Evolutionary conservation across 1,140 invertebrate genomes (phyloP).

Genomic region (Cecropterus lyciades): DNA sequence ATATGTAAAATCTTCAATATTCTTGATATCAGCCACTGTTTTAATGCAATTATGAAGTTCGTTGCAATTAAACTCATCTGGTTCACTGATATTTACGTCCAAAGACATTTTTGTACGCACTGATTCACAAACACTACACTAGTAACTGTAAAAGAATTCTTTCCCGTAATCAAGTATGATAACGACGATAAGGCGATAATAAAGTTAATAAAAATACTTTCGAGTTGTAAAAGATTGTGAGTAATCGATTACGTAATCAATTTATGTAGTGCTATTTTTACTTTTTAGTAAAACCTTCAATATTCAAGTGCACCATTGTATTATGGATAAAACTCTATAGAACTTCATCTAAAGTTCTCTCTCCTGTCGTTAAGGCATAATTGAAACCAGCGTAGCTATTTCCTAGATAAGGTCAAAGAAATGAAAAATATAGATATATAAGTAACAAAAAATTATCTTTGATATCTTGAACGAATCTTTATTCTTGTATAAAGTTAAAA

Average conservation of each 20-base stretch:
- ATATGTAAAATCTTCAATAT: conserved; percentile 64
- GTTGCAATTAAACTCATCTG: conserved; percentile 70
- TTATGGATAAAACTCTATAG: too few species aligned
- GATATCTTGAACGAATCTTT: too few species aligned
- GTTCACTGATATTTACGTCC: conserved; percentile 76
- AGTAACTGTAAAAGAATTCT: conserved; percentile 12
- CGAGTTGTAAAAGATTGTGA: conserved; percentile 1
- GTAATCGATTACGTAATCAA: conserved; percentile 1
- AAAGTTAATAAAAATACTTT: neutral
- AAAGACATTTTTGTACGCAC: conserved; percentile 62
- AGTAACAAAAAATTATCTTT: too few species aligned
- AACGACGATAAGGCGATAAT: conserved; percentile 9
- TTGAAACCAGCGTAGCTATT: too few species aligned
- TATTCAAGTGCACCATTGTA: too few species aligned
- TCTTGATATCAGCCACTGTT: conserved; percentile 51
- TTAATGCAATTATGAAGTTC: conserved; percentile 70
- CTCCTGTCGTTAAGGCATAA: too few species aligned
- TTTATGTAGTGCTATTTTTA: too few species aligned
- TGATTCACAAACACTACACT: conserved; percentile 20
- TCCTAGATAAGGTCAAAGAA: too few species aligned
- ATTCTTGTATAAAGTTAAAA: too few species aligned
- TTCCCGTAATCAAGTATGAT: neutral
- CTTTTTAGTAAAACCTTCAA: too few species aligned
- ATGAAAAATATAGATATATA: too few species aligned
- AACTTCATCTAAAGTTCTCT: too few species aligned